Base-by-base conservation (phyloP, 2,888 invertebrate genomes). In the Gisinianus flammeolus region DNA sequence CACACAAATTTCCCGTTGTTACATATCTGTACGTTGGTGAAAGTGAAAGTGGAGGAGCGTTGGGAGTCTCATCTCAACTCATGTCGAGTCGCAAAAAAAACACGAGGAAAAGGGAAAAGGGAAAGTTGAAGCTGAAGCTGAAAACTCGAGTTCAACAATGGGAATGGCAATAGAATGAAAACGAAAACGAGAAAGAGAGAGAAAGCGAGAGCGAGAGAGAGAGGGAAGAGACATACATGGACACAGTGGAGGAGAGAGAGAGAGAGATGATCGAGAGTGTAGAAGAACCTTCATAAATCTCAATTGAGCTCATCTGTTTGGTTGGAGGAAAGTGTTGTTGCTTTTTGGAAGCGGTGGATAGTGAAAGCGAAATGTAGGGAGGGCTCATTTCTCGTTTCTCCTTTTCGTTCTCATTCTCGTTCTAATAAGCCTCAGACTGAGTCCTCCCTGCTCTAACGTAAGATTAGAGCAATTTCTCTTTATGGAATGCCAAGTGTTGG, bases 211-310 rank as follows among this genome's bases (percentile, higher is more conserved):
- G 58, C 28, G 12, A 26, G n/a, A 66, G 56, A 35, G 31, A 28
- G 6, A 62, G 62, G 62, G 62, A 58, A 33, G n/a, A n/a, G 22
- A 58, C 26, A 26, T 26, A 58, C 5, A 58, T 24, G 64, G 16
- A 64, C 5, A 26, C 64, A 24, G 64, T 28, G 16, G 66, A 26
- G 30, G 28, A 31, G 64, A 52, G 22, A 2, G 24, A 19, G 75
- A n/a, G n/a, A 22, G 66, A 77, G 71, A 77, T 67, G 71, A 72
- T 67, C 62, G 64, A 77, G 35, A 72, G 72, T 33, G 28, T 44
- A 33, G 56, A 52, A 35, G 64, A 72, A 24, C 30, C 16, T 81
- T 80, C 82, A 82, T 82, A 82, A 82, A 82, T 82, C 82, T 82
- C 82, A 82, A 82, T 82, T 82, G 81, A 80, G 62, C 62, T 28